These are phyloP conservation scores for Pristionchus japonicus DNA, from an alignment of 2,888 invertebrate species.

Conservation along the genomic window DNA sequence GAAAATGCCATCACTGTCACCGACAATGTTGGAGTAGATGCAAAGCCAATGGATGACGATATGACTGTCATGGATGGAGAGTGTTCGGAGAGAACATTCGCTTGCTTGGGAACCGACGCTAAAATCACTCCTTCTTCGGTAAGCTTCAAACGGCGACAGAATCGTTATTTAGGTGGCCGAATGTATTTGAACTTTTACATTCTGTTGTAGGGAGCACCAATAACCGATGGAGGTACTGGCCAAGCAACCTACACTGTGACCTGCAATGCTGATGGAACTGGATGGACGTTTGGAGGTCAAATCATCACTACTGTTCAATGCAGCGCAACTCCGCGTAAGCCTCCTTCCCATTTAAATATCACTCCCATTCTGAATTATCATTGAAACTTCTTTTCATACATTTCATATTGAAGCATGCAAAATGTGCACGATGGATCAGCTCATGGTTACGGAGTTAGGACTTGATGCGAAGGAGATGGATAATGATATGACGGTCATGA, in stretches of 20 bases:
- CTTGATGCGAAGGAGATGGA: background rate
- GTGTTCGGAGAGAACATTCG: background rate
- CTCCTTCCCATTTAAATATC: too few relatives aligned
- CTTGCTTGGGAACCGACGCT: background rate
- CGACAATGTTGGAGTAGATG: background rate
- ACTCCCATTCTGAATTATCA: too few relatives aligned
- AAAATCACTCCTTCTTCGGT: background rate
- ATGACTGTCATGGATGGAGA: background rate
- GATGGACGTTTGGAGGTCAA: background rate
- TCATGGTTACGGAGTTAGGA: background rate
- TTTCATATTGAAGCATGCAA: background rate
- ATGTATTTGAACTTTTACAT: too few relatives aligned
- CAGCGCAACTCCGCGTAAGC: background rate
- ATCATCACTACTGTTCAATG: background rate
- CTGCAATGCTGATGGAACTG: background rate
- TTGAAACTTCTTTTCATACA: too few relatives aligned
- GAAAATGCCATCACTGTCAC: background rate
- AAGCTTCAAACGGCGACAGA: too few relatives aligned
- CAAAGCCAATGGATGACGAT: background rate
- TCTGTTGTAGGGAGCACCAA: too few relatives aligned
- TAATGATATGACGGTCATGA: background rate
- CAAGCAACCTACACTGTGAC: too few relatives aligned
- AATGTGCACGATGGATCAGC: background rate
- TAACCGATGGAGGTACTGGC: too few relatives aligned
- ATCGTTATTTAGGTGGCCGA: too few relatives aligned